These are phyloP conservation scores for Abramis brama DNA, from an alignment of 2,113 vertebrate species.

Conservation along the genomic window DNA sequence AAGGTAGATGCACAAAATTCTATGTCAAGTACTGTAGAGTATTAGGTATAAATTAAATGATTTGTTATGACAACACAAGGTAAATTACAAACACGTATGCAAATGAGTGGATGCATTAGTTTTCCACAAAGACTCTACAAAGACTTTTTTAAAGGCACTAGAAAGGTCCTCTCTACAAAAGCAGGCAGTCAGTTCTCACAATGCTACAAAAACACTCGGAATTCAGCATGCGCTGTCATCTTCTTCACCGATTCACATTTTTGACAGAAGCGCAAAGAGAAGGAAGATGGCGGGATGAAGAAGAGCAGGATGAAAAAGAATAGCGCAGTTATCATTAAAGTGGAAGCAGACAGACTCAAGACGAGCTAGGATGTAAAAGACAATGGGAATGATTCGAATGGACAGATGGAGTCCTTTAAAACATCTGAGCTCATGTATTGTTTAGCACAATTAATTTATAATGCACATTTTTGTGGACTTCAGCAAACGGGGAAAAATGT, in stretches of 20 bases:
- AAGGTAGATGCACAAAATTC: neutral
- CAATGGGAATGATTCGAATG: conserved; percentile 34
- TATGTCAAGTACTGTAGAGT: neutral
- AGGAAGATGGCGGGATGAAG: conserved; percentile 33
- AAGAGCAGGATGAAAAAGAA: conserved; percentile 42
- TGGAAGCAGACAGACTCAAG: conserved; percentile 3
- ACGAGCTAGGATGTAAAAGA: conserved; percentile 14
- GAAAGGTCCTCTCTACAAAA: conserved; percentile 27
- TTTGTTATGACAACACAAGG: conserved; percentile 17
- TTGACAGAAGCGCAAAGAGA: conserved; percentile 35
- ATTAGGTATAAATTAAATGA: neutral
- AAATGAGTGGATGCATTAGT: conserved; percentile 22
- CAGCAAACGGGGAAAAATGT: neutral
- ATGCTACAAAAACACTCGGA: conserved; percentile 21
- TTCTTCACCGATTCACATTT: conserved; percentile 3
- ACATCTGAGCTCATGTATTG: conserved; percentile 21
- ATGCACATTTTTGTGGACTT: conserved; percentile 19
- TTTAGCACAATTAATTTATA: conserved; percentile 12
- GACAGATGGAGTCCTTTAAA: conserved; percentile 28
- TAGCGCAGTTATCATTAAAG: conserved; percentile 37
- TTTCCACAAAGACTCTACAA: neutral
- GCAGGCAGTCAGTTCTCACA: conserved; percentile 16
- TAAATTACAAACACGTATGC: conserved; percentile 10
- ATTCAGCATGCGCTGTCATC: conserved; percentile 18
- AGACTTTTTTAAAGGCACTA: conserved; percentile 21